Base-by-base conservation (phyloP, 1,140 invertebrate species). In the Listronotus oregonensis region DNA sequence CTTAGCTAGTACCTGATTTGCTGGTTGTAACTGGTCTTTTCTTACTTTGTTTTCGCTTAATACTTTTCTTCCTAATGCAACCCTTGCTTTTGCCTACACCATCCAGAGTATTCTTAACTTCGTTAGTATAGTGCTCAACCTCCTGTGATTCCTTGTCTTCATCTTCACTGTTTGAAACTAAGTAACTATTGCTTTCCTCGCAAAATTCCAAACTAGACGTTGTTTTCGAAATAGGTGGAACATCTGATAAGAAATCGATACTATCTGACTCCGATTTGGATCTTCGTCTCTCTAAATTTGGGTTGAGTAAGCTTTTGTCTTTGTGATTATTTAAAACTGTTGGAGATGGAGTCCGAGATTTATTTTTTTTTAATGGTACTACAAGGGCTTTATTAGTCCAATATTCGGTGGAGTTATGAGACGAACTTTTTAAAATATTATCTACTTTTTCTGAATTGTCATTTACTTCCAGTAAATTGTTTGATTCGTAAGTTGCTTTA, bases 361-460 rank as follows among this genome's bases (percentile, higher is more conserved):
- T 68, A 3, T 47, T 52, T 61, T 43, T 65, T 27, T 27, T 49
- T 12, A 42, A n/a, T 17, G 65, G 67, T 32, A 62, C 46, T 6
- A 69, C 63, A 12, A 69, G 40, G 11, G 61, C 27, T 50, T 66
- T 58, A 32, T 69, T 71, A 0, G 49, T 62, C 67, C 62, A 69
- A 50, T 64, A 73, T n/a, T 73, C 55, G 8, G 58, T 67, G 1
- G 69, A 64, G 40, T 64, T 66, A 52, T 69, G 57, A 18, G 62
- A 42, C 10, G 56, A 52, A 37, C 47, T 51, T 32, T 65, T 46
- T 34, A 70, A 51, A 58, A 71, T 65, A 1, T 61, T 17, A 56
- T 64, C 56, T 3, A 66, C 31, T 50, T 60, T 64, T 32, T 68
- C 56, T 12, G 62, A 51, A n/a, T 14, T 40, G 17, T 47, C 27